Evolutionary conservation across 2,113 vertebrate genomes (phyloP).

Genomic region (Tyrannus savana): DNA sequence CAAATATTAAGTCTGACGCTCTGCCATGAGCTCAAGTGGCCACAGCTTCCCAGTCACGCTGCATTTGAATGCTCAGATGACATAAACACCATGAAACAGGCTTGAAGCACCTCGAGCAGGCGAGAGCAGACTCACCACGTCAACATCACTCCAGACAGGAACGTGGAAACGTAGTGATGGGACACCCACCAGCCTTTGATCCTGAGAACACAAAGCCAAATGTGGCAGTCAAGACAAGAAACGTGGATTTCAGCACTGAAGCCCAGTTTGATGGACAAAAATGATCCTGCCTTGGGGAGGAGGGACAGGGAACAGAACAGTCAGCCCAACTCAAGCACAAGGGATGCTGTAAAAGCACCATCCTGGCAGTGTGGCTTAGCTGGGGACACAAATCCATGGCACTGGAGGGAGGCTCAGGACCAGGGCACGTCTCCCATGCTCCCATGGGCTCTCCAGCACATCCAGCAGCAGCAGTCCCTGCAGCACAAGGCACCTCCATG

Average conservation of each 20-base stretch:
- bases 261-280: neutral
- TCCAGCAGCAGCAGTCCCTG: neutral
- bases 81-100: neutral
- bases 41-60: neutral
- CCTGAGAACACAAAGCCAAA: slow-evolving; percentile 56
- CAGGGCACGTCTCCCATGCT: fast-evolving
- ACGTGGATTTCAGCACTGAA: neutral
- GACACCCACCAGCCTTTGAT: slow-evolving; percentile 99
- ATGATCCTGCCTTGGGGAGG: neutral
- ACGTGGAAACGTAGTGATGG: slow-evolving; percentile 96
- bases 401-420: neutral
- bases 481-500: neutral
- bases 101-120: neutral
- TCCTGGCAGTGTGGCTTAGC: fast-evolving
- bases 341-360: neutral
- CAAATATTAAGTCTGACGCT: neutral
- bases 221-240: neutral
- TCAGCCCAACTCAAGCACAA: neutral
- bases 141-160: slow-evolving; percentile 96
- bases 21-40: neutral
- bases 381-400: fast-evolving
- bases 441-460: neutral
- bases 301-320: neutral
- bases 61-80: neutral
- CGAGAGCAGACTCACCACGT: slow-evolving; percentile 85